Base-by-base conservation (phyloP, 2,797 vertebrate genomes). In the Cryptoblepharus egeriae region DNA sequence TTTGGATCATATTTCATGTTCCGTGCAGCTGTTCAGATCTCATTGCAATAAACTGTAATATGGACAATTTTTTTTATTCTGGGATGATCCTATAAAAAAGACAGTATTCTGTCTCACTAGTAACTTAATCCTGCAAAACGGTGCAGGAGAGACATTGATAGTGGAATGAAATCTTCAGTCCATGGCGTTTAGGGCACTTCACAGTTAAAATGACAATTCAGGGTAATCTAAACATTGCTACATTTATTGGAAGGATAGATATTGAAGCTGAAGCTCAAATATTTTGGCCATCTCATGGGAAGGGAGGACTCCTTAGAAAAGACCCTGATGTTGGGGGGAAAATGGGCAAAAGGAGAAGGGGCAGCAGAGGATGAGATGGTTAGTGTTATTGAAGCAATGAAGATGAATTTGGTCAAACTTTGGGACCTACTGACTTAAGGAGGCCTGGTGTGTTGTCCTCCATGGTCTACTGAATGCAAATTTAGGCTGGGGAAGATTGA, bases 1-100 rank as follows among this genome's bases (percentile, higher is more conserved):
- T 3, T 55, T 32, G 68, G 89, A 68, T 84, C 24, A 0, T 77
- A 80, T 93, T 92, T 92, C 89, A 70, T 67, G 65, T 88, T 85
- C 80, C 39, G 69, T 69, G 87, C 67, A 86, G 83, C 81, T 92
- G 76, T 57, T 85, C 72, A 87, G 49, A 28, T 73, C 84, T 87
- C 69, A 88, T 8, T 88, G 84, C 85, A 92, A 61, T 80, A 88
- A 88, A 67, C n/a, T 81, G 80, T 71, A 75, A 58, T 69, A 45
- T 75, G 22, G 24, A 20, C 30, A 81, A 85, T 77, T 82, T 77
- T 82, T n/a, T 49, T 84, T 30, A 30, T 75, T 45, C 65, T 69
- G 68, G 49, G 74, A n/a, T 84, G 63, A 75, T 71, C 85, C 84
- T n/a, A 8, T 57, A 58, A 80, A 73, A 80, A 72, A 16, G 0